Conservation (phyloP, 92 coral and sea anemone genomes). For the Heliopora coerulea region DNA sequence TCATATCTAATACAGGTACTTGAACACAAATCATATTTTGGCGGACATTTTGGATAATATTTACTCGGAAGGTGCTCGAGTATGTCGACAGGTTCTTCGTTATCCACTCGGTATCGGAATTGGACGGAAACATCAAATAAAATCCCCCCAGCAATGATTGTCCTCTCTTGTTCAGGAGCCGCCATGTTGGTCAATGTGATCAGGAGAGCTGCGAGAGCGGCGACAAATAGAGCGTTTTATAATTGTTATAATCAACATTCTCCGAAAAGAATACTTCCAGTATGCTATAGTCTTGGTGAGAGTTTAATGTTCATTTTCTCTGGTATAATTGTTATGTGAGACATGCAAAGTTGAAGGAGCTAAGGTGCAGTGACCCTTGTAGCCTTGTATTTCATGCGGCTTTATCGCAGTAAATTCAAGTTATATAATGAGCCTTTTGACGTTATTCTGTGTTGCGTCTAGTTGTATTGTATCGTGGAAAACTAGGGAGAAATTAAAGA, state of each 20-base stretch:
- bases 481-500: no score
- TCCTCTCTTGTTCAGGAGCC: constrained; percentile 70
- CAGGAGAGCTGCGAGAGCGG: constrained; percentile 94
- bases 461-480: no score
- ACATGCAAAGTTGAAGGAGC: background rate
- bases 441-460: no score
- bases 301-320: background rate
- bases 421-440: no score
- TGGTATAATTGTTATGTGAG: background rate
- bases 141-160: constrained; percentile 47
- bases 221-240: constrained; percentile 68
- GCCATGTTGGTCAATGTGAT: constrained; percentile 97
- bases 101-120: constrained; percentile 53
- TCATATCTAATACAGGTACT: no score
- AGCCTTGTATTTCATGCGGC: background rate
- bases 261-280: constrained; percentile 74
- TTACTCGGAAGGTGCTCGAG: no score
- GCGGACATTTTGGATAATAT: no score
- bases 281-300: constrained; percentile 90
- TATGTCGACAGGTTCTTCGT: no score
- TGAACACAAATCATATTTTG: no score
- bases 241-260: constrained; percentile 74
- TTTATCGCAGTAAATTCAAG: background rate
- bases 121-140: constrained; percentile 25
- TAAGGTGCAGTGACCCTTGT: background rate